Conservation (phyloP, 1,140 invertebrate genomes). For the Heliconius congener region DNA sequence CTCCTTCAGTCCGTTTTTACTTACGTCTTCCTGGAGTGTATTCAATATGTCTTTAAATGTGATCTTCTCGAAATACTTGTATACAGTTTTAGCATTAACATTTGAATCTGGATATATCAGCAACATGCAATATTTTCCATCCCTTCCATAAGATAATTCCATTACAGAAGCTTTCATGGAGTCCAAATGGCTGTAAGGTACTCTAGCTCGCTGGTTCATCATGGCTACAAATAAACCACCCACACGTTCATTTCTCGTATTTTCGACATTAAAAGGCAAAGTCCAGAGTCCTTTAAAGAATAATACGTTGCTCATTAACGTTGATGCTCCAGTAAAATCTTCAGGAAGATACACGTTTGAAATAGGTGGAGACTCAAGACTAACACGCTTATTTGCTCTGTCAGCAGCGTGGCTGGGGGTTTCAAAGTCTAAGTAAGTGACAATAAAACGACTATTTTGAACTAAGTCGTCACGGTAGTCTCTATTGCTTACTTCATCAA, state of each 20-base stretch:
- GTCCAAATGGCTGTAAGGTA: constrained; percentile 47
- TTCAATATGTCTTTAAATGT: constrained; percentile 59
- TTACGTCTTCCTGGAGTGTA: constrained; percentile 64
- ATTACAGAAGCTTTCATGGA: constrained; percentile 76
- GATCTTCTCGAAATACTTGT: constrained; percentile 45
- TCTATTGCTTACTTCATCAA: constrained; percentile 20
- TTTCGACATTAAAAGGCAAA: constrained; percentile 83
- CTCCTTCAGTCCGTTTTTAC: constrained; percentile 74
- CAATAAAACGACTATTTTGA: constrained; percentile 43
- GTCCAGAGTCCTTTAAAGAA: constrained; percentile 91
- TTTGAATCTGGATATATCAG: constrained; percentile 48
- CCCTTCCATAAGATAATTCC: constrained; percentile 81
- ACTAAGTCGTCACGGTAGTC: constrained; percentile 30
- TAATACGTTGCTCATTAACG: constrained; percentile 89
- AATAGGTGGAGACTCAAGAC: constrained; percentile 44
- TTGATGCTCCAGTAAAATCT: constrained; percentile 80
- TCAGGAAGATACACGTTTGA: constrained; percentile 55
- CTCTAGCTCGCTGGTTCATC: background rate
- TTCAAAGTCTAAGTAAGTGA: constrained; percentile 52
- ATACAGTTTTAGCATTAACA: constrained; percentile 45
- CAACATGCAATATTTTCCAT: constrained; percentile 58
- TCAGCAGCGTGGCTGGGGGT: constrained; percentile 44
- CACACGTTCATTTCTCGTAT: constrained; percentile 79
- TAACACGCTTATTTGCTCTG: constrained; percentile 51
- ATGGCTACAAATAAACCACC: background rate